Evolutionary conservation across 2,113 vertebrate species (phyloP).

Genomic region (Mus pahari): DNA sequence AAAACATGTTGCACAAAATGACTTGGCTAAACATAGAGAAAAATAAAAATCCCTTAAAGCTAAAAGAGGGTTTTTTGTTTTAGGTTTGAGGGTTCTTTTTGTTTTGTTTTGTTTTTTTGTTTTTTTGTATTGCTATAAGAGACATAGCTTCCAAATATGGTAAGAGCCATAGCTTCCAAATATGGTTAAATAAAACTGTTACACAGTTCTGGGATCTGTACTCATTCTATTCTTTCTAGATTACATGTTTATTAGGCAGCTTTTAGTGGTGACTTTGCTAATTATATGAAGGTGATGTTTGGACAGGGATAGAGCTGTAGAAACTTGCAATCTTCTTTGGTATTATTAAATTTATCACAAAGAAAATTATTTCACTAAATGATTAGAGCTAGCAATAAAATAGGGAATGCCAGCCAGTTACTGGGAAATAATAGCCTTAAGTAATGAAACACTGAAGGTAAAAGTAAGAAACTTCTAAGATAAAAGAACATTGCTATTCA

Average conservation of each 20-base stretch:
- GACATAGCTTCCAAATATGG: not conserved
- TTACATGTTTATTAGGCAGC: not conserved
- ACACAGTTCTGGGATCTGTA: not conserved
- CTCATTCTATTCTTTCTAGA: not conserved
- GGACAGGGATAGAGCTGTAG: not conserved
- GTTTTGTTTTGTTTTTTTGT: not conserved
- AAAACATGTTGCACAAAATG: not conserved
- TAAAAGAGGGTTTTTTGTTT: not conserved
- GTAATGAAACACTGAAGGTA: not conserved
- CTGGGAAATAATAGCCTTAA: not conserved
- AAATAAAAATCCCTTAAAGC: not conserved
- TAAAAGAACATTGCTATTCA: not conserved
- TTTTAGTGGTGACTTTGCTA: not conserved
- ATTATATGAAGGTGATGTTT: not conserved
- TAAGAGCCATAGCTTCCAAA: not conserved
- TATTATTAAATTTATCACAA: conserved; percentile 5
- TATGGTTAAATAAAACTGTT: not conserved
- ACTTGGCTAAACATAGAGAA: not conserved
- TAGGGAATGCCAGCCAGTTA: not conserved
- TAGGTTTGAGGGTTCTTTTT: too few relatives aligned
- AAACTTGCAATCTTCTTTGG: not conserved
- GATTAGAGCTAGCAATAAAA: conserved; percentile 9
- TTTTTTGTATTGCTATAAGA: not conserved
- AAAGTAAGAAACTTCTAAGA: conserved; percentile 43
- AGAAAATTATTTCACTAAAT: not conserved